Percentiles rank a stretch among this genome's conserved stretches.
Evolutionary conservation across 2,888 invertebrate species (phyloP).

Genomic region (Patella pellucida): DNA sequence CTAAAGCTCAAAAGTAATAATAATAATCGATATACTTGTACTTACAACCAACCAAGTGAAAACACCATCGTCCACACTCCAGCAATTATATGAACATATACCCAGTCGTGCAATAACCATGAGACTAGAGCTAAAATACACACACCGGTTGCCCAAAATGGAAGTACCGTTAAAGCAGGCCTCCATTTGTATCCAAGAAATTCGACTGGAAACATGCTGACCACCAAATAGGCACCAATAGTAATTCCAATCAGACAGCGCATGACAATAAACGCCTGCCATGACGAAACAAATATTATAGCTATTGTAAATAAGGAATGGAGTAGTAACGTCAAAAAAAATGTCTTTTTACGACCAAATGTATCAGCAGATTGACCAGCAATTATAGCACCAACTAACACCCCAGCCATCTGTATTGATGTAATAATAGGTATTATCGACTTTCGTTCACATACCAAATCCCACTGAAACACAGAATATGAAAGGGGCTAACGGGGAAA

Average conservation of each 20-base stretch:
- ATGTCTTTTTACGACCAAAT: constrained; percentile 44
- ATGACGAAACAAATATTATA: constrained; percentile 41
- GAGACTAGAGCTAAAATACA: constrained; percentile 39
- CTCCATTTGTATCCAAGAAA: constrained; percentile 44
- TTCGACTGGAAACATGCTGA: constrained; percentile 35
- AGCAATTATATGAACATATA: constrained; percentile 41
- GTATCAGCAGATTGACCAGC: constrained; percentile 44
- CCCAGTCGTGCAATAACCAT: constrained; percentile 45
- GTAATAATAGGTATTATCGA: constrained; percentile 43
- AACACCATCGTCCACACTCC: constrained; percentile 30
- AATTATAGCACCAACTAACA: constrained; percentile 40
- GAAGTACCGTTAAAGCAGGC: constrained; percentile 27
- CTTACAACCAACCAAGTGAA: constrained; percentile 46
- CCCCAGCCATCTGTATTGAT: constrained; percentile 47
- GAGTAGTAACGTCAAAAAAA: constrained; percentile 32
- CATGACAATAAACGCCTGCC: constrained; percentile 49
- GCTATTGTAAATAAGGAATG: constrained; percentile 31
- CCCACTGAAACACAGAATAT: constrained; percentile 36
- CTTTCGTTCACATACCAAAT: constrained; percentile 41
- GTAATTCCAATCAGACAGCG: constrained; percentile 43
- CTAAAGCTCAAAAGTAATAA: no score
- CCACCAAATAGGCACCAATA: constrained; percentile 24
- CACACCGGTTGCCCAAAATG: constrained; percentile 42
- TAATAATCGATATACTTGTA: constrained; percentile 2
- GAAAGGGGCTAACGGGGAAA: no score